Percentiles rank a stretch among this genome's conserved stretches.
These are phyloP conservation scores for Adineta ricciae DNA, from an alignment of 2,888 invertebrate species.

Conservation along the genomic window DNA sequence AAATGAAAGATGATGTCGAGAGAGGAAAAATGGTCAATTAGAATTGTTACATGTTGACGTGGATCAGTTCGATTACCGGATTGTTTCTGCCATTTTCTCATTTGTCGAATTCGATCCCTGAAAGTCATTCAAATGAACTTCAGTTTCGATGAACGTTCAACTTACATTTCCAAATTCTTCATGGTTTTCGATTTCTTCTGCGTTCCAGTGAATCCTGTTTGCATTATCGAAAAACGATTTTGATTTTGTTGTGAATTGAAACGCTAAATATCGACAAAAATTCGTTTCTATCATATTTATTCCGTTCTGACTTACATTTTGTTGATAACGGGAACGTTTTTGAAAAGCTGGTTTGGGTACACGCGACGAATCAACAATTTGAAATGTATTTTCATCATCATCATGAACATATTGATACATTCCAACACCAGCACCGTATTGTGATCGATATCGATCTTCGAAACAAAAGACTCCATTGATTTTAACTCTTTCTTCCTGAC, in stretches of 20 bases:
- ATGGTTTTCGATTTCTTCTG: conserved; percentile 71
- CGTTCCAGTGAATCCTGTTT: neutral
- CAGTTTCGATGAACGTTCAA: no score
- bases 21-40: neutral
- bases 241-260: conserved; percentile 54
- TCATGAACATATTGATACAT: conserved; percentile 98
- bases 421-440: conserved; percentile 58
- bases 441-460: conserved; percentile 47
- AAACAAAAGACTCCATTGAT: neutral
- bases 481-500: no score
- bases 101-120: conserved; percentile 23
- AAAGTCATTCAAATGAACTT: neutral
- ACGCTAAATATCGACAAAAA: conserved; percentile 37
- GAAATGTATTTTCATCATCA: conserved; percentile 95
- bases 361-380: conserved; percentile 79
- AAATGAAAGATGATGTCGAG: no score
- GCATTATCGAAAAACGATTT: conserved; percentile 56
- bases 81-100: conserved; percentile 28
- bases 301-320: conserved; percentile 32
- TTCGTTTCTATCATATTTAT: neutral
- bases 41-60: neutral
- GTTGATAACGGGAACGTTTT: conserved; percentile 26
- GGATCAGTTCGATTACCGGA: conserved; percentile 3
- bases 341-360: conserved; percentile 27
- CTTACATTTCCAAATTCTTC: conserved; percentile 57